A percentile compares a stretch with the other conserved stretches of the same genome.
Conservation (phyloP, 2,797 vertebrate genomes). For the Myripristis murdjan region DNA sequence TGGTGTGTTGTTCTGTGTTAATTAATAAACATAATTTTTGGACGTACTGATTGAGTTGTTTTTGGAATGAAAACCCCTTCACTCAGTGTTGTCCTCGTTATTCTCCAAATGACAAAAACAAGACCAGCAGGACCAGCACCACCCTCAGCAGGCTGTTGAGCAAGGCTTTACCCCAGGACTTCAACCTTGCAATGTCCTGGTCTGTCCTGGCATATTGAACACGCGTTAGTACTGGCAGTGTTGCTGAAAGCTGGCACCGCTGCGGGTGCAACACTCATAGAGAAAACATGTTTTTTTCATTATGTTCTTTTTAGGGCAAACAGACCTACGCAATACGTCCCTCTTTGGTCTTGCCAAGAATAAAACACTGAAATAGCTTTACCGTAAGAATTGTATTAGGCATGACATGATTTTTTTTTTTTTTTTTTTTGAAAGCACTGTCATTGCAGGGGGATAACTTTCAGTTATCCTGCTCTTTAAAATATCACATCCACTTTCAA, state of each 20-base stretch:
- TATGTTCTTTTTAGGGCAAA: constrained; percentile 71
- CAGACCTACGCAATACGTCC: constrained; percentile 62
- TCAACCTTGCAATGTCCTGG: constrained; percentile 48
- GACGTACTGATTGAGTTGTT: not conserved
- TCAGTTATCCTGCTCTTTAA: too few relatives aligned
- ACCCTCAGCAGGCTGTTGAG: constrained; percentile 52
- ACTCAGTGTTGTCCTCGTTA: not conserved
- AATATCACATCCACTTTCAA: not conserved
- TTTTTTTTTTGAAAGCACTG: not conserved
- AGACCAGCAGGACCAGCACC: constrained; percentile 5
- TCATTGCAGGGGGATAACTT: not conserved
- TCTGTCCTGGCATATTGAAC: constrained; percentile 54
- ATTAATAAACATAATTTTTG: not conserved
- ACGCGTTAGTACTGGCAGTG: constrained; percentile 55
- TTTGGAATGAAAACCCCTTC: not conserved
- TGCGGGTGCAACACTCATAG: constrained; percentile 42
- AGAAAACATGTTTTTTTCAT: constrained; percentile 80
- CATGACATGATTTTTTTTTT: constrained; percentile 8
- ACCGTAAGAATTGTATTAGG: constrained; percentile 25
- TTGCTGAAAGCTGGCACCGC: constrained; percentile 56
- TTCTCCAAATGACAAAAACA: not conserved
- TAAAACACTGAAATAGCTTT: constrained; percentile 27
- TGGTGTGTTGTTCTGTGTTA: not conserved
- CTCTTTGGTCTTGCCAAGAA: constrained; percentile 55
- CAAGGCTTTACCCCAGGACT: constrained; percentile 49